Evolutionary conservation across 2,888 invertebrate genomes (phyloP).

Genomic region (Bombylius major): DNA sequence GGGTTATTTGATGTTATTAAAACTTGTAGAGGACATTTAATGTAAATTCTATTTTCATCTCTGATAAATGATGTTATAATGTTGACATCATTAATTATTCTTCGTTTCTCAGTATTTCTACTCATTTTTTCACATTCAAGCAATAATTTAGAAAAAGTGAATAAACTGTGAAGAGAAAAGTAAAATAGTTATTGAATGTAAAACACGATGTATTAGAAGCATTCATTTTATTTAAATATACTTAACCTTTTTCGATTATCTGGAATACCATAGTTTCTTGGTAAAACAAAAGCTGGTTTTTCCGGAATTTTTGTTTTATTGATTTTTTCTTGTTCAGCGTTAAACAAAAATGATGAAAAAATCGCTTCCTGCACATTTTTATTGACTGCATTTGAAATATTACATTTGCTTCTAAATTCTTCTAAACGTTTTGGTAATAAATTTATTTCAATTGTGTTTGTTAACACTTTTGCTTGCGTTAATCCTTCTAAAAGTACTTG

Average conservation of each 20-base stretch:
- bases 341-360: slow-evolving; percentile 53
- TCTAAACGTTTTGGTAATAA: slow-evolving; percentile 49
- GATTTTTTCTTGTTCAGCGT: slow-evolving; percentile 65
- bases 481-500: slow-evolving; percentile 60
- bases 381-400: slow-evolving; percentile 42
- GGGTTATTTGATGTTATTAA: slow-evolving; percentile 51
- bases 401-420: slow-evolving; percentile 37
- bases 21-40: slow-evolving; percentile 51
- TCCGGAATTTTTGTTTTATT: slow-evolving; percentile 57
- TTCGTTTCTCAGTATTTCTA: slow-evolving; percentile 44
- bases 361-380: slow-evolving; percentile 50
- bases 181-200: background rate
- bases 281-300: slow-evolving; percentile 58
- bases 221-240: too few species aligned
- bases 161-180: slow-evolving; percentile 41
- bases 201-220: background rate
- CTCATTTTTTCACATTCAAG: slow-evolving; percentile 54
- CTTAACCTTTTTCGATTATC: slow-evolving; percentile 51
- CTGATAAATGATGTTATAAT: slow-evolving; percentile 47
- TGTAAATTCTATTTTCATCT: slow-evolving; percentile 48
- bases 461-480: slow-evolving; percentile 66
- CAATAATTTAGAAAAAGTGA: slow-evolving; percentile 51
- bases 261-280: slow-evolving; percentile 63
- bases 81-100: slow-evolving; percentile 45
- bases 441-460: slow-evolving; percentile 56